Base-by-base conservation (phyloP, 2,797 vertebrate genomes). In the Poecilia picta region DNA sequence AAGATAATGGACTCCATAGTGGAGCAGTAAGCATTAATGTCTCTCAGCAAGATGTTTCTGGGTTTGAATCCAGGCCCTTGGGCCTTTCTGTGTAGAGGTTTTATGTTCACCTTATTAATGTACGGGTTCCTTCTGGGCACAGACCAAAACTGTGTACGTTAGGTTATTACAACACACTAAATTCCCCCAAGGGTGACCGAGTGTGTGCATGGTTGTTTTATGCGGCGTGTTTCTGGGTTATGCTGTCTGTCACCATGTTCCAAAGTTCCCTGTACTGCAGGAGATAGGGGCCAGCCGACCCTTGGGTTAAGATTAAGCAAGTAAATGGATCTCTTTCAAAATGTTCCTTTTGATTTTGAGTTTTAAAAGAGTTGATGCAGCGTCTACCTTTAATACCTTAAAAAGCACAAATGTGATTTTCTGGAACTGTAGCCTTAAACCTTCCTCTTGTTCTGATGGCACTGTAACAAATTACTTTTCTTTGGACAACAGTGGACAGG, bases 1-100 rank as follows among this genome's bases (percentile, higher is more conserved):
- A 71, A 36, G 68, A 71, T 71, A 43, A 43, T 71, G 25, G 39
- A 71, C 68, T 71, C 41, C n/a, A 72, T 28, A 46, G 13, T 45
- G n/a, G 43, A 28, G 41, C 41, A 46, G 13, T 70, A 36, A n/a
- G 41, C 66, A 72, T n/a, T 72, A 72, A 72, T 46, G 25, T 46
- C 43, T 46, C 25, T 16, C 25, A 72, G 43, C 43, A 72, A 28
- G 68, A 72, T 1, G 13, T 45, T 45, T 13, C 68, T 46, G 41
- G 25, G 13, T 71, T 71, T 7, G 25, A 71, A n/a, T 45, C 23
- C 25, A 46, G 41, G 31, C 68, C 68, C 28, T 28, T 46, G 68
- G 68, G 25, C 6, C 25, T 45, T 45, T 28, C 12, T 72, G 2
- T 46, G 43, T 43, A 25, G 41, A 72, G 43, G 16, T 72, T 25